Evolutionary conservation across 2,888 invertebrate genomes (phyloP), one percentile per base, ranked within the genome.

Genomic region (Lithodes maja): DNA sequence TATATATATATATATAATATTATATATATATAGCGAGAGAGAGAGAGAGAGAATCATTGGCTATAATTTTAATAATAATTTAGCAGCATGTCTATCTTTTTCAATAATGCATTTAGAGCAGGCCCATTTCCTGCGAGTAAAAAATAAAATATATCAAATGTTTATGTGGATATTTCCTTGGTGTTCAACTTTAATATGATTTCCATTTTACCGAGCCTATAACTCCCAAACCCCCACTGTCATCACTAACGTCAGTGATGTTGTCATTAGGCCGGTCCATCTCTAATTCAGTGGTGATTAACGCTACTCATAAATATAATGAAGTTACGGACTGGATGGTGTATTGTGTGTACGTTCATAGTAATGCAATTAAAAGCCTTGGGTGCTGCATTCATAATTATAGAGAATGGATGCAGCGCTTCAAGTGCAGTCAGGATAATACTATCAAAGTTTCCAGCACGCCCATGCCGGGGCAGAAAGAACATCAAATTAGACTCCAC

Each of bases 401-500:
- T 78, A 50, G 78, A 50, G 78, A 50, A 83, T 83, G 71, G 55
- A 74, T 74, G 83, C 17, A 50, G 68, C 53, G 52, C 53, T 83
- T 83, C 83, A 83, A 74, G 61, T 53, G 53, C 53, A 78, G 53
- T 78, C 49, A 15, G 53, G 53, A 52, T 52, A 78, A 78, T 78
- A 49, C 78, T 15, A 78, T 78, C 71, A 78, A 52, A 78, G 52
- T 78, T 78, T 52, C 52, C 53, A 50, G 49, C 53, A 53, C 15
- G 53, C 53, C 33, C 7, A 7, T 78, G 9, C 50, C 5, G 49
- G 5, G 78, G 9, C 15, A 49, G 78, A 52, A 50, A 78, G 53
- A 71, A 71, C 71, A 17, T 71, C 71, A 17, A 71, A 71, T 71
- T 61, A 71, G 78, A 85, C 17, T 85, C 75, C 84, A 86, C 85